A percentile compares a stretch with the other conserved stretches of the same genome.
phyloP scores from a whole-genome alignment of 1,140 invertebrate species.

The Drosophila kepulauana region DNA sequence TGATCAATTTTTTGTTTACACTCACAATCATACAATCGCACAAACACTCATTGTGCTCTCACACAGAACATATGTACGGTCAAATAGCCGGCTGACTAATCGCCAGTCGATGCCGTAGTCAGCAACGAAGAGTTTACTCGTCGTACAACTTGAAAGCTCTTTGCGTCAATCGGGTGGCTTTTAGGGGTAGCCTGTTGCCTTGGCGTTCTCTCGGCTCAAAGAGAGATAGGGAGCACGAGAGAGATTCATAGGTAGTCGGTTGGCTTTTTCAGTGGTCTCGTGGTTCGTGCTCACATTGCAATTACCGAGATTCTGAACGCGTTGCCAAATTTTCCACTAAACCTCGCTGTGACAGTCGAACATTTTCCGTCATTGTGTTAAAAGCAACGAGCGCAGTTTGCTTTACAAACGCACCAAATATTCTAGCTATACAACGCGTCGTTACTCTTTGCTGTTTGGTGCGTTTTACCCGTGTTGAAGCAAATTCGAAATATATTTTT shows the following conservation, averaged over 20 bases:
- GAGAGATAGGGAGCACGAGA: conserved; percentile 3
- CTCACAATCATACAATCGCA: conserved; percentile 15
- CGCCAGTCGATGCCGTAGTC: conserved; percentile 6
- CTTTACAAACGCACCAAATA: conserved; percentile 44
- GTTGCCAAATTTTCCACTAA: conserved; percentile 74
- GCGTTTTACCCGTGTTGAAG: conserved; percentile 40
- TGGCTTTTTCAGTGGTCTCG: conserved; percentile 38
- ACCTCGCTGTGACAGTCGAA: conserved; percentile 59
- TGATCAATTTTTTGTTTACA: conserved; percentile 72
- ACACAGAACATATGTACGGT: not conserved
- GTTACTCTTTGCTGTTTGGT: conserved; percentile 59
- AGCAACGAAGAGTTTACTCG: conserved; percentile 3
- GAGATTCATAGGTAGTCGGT: conserved; percentile 1
- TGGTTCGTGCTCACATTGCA: conserved; percentile 38
- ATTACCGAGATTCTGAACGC: conserved; percentile 58
- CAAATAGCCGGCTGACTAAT: conserved; percentile 33
- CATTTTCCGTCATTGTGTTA: conserved; percentile 55
- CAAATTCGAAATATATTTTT: conserved; percentile 43
- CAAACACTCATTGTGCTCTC: conserved; percentile 2
- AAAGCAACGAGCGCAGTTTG: conserved; percentile 26
- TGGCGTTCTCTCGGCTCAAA: conserved; percentile 43
- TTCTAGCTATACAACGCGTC: conserved; percentile 39
- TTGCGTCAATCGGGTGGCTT: conserved; percentile 31
- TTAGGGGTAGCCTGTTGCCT: conserved; percentile 75
- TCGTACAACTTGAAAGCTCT: conserved; percentile 39